Evolutionary conservation across 1,140 invertebrate genomes (phyloP).

Genomic region (Marisa cornuarietis): DNA sequence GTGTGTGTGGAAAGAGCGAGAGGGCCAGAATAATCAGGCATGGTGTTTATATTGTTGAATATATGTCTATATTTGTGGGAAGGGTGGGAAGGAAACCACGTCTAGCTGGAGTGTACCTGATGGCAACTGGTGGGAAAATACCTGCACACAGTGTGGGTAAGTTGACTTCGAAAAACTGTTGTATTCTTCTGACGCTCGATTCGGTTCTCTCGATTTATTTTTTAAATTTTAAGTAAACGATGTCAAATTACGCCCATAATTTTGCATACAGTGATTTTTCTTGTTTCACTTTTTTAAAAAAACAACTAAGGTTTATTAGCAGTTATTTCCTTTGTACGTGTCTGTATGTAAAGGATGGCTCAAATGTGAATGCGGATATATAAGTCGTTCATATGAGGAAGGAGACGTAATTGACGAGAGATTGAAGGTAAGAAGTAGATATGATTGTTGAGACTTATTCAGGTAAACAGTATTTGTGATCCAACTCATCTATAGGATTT

Average conservation of each 20-base stretch:
- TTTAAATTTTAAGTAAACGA: no score
- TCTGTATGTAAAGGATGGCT: not conserved
- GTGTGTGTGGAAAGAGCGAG: no score
- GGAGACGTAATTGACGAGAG: not conserved
- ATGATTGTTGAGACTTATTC: not conserved
- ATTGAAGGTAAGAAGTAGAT: not conserved
- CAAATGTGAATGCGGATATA: not conserved
- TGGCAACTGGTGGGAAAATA: constrained; percentile 85
- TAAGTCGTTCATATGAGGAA: not conserved
- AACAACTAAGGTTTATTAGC: no score
- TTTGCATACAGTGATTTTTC: no score
- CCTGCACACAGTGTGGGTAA: constrained; percentile 71
- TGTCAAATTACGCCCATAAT: no score
- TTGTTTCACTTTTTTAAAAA: no score
- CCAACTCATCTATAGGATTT: not conserved
- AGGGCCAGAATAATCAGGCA: no score
- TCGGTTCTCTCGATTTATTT: no score
- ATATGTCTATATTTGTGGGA: no score
- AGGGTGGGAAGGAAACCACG: constrained; percentile 68
- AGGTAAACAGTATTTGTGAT: not conserved
- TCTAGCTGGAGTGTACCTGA: constrained; percentile 85
- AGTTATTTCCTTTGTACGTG: not conserved
- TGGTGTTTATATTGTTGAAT: no score
- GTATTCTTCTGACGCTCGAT: no score
- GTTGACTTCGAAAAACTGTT: constrained; percentile 1